phyloP scores from a whole-genome alignment of 2,113 vertebrate genomes.

The Microtus oregoni region DNA sequence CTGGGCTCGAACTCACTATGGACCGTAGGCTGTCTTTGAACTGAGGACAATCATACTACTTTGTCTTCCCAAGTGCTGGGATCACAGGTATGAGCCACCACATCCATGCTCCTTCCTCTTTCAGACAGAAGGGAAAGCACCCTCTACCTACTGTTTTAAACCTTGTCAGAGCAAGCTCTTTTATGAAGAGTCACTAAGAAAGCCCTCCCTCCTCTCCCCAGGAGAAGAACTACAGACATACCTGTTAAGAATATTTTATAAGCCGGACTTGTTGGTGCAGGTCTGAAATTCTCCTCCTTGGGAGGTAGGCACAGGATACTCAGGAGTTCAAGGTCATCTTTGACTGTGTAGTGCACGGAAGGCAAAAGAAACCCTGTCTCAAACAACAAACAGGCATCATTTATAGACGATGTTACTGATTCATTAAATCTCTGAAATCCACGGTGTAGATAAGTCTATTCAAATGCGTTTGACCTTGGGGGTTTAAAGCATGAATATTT shows the following conservation, averaged over 20 bases:
- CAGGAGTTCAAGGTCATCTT: background rate
- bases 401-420: background rate
- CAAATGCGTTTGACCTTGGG: background rate
- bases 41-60: too few relatives aligned
- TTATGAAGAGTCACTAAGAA: background rate
- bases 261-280: background rate
- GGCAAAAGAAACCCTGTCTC: background rate
- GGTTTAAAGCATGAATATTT: background rate
- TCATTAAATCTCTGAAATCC: background rate
- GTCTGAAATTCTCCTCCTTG: background rate
- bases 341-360: background rate
- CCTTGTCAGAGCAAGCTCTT: background rate
- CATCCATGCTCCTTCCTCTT: background rate
- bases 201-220: background rate
- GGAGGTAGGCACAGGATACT: background rate
- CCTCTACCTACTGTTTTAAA: background rate
- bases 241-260: conserved; percentile 20
- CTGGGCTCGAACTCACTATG: background rate
- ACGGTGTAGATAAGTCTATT: background rate
- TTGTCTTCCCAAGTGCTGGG: background rate
- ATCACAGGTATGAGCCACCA: background rate
- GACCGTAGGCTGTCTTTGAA: background rate
- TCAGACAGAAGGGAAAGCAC: background rate
- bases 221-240: background rate
- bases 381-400: background rate